These are phyloP conservation scores for Vulpes vulpes DNA, from an alignment of 2,113 vertebrate genomes.

Conservation along the genomic window DNA sequence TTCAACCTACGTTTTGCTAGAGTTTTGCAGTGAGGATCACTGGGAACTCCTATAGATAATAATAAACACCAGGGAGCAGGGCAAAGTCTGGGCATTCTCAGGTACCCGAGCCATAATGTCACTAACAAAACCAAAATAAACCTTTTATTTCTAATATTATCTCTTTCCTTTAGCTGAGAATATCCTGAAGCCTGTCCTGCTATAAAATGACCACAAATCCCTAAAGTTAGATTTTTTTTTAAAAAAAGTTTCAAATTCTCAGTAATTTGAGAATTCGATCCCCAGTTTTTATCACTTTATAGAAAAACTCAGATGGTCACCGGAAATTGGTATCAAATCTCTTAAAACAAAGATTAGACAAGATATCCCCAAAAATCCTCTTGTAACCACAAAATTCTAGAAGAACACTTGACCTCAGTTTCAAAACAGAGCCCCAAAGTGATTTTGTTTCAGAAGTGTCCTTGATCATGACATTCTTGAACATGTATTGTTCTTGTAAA, in stretches of 20 bases:
- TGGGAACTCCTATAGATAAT: background rate
- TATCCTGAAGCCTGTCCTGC: background rate
- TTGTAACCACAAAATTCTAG: constrained; percentile 10
- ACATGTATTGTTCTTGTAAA: background rate
- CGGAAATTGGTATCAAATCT: background rate
- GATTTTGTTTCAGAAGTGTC: constrained; percentile 44
- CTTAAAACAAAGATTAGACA: background rate
- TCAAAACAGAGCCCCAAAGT: background rate
- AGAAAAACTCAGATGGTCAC: constrained; percentile 25
- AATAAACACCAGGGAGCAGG: background rate
- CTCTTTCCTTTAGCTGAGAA: constrained; percentile 1
- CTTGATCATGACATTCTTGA: background rate
- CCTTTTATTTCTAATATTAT: constrained; percentile 1
- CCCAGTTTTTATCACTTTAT: background rate
- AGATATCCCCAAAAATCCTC: background rate
- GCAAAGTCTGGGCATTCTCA: background rate
- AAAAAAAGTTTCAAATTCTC: background rate
- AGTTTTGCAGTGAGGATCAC: background rate
- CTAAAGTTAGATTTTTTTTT: background rate
- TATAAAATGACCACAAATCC: background rate
- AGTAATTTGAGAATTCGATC: background rate
- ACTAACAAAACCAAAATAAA: constrained; percentile 52
- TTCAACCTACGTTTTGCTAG: background rate
- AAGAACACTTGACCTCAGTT: constrained; percentile 18
- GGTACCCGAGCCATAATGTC: background rate